Percentiles rank a stretch among this genome's conserved stretches.
Conservation (phyloP, 2,113 vertebrate species). For the Catagonus wagneri region DNA sequence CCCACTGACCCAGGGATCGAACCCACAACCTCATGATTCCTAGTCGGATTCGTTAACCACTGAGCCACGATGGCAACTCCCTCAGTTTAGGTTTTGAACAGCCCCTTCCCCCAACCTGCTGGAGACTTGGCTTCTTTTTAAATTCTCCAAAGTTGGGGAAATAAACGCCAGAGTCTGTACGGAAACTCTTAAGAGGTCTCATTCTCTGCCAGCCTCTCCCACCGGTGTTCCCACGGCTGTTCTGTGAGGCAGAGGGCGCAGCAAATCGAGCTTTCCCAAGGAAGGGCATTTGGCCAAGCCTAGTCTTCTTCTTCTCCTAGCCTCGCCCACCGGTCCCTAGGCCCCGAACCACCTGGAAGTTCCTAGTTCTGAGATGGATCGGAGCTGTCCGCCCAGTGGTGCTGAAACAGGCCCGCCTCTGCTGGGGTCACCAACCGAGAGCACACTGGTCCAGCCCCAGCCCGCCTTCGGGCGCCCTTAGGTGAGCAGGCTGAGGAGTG, state of each 20-base stretch:
- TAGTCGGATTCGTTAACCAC: too few species aligned
- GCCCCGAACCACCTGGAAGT: fast-evolving
- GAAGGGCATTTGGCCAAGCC: neutral
- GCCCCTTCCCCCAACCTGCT: fast-evolving
- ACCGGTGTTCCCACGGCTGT: neutral
- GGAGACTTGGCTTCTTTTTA: neutral
- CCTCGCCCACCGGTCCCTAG: fast-evolving
- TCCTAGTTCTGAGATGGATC: fast-evolving
- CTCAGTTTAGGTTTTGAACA: too few species aligned
- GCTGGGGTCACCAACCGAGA: too few species aligned
- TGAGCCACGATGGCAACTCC: too few species aligned
- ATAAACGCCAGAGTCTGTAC: neutral
- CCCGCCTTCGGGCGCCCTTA: neutral
- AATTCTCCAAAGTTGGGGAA: neutral
- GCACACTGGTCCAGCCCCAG: neutral
- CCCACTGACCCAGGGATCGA: too few species aligned
- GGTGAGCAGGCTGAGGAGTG: neutral
- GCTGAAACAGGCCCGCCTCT: slow-evolving; percentile 12
- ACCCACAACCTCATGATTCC: too few species aligned
- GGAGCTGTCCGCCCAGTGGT: slow-evolving; percentile 60
- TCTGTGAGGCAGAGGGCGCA: neutral
- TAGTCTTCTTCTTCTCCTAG: neutral
- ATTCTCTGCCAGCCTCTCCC: neutral
- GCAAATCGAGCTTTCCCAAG: neutral
- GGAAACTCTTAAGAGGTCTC: neutral